Percentiles rank a stretch among this genome's conserved stretches.
phyloP scores from a whole-genome alignment of 2,888 invertebrate genomes.

The Melanargia galathea region DNA sequence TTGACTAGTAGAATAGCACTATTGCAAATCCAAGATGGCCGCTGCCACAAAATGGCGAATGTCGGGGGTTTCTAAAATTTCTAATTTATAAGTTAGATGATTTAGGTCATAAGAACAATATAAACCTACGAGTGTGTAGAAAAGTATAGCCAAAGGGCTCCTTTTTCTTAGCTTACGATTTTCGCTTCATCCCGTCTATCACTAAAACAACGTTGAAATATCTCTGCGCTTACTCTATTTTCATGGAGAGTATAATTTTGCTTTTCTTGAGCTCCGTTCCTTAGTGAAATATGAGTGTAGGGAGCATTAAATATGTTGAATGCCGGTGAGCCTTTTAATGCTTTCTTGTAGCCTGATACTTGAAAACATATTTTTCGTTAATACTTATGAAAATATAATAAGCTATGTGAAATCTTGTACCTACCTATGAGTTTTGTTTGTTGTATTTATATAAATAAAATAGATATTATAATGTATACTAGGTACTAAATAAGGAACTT shows the following conservation, averaged over 20 bases:
- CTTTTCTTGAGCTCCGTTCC: slow-evolving; percentile 52
- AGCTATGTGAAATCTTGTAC: neutral
- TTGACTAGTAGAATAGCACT: too few species aligned
- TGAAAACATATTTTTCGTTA: slow-evolving; percentile 9
- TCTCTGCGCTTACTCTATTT: slow-evolving; percentile 47
- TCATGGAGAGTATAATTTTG: slow-evolving; percentile 54
- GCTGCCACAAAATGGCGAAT: too few species aligned
- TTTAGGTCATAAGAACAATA: neutral
- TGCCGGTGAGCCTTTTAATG: slow-evolving; percentile 33
- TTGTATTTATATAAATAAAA: too few species aligned
- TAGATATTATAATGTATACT: too few species aligned
- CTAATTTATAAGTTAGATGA: too few species aligned
- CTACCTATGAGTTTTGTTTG: too few species aligned
- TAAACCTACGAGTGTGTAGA: too few species aligned
- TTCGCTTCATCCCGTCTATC: neutral
- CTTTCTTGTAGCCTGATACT: slow-evolving; percentile 24
- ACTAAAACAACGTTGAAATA: neutral
- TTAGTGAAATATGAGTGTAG: slow-evolving; percentile 42
- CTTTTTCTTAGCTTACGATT: neutral
- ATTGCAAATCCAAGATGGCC: too few species aligned
- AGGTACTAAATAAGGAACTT: too few species aligned
- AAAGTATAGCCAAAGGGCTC: neutral
- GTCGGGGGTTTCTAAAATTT: too few species aligned
- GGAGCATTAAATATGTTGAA: slow-evolving; percentile 41
- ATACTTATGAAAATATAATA: neutral